A percentile compares a stretch with the other conserved stretches of the same genome.
Evolutionary conservation across 1,140 invertebrate genomes (phyloP).

Genomic region (Delia radicum): DNA sequence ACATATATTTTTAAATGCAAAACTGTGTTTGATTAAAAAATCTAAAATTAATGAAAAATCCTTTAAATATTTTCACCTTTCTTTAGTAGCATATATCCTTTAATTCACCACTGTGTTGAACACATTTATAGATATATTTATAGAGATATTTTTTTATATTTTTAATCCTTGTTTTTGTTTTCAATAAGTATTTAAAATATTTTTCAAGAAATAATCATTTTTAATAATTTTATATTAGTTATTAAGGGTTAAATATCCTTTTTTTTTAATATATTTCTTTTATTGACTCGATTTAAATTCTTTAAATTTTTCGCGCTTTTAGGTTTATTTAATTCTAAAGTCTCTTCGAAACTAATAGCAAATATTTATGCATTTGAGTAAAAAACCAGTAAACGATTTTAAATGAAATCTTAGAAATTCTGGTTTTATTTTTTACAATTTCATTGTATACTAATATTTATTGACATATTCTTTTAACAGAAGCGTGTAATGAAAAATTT

Average conservation of each 20-base stretch:
- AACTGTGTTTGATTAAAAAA: too few species aligned
- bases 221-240: background rate
- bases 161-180: background rate
- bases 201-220: background rate
- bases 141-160: too few species aligned
- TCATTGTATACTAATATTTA: background rate
- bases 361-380: background rate
- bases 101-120: too few species aligned
- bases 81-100: too few species aligned
- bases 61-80: too few species aligned
- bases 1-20: too few species aligned
- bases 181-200: too few species aligned
- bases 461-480: background rate
- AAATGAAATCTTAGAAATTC: background rate
- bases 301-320: background rate
- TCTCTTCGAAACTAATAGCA: constrained; percentile 14
- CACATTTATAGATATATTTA: too few species aligned
- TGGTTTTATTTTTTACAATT: background rate
- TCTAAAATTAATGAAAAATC: too few species aligned
- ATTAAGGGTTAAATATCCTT: background rate
- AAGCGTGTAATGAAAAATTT: background rate
- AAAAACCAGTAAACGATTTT: background rate
- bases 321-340: constrained; percentile 3
- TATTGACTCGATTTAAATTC: background rate
- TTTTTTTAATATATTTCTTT: background rate